These are phyloP conservation scores for Monarcha castaneiventris DNA, from an alignment of 2,113 vertebrate genomes.

Conservation along the genomic window DNA sequence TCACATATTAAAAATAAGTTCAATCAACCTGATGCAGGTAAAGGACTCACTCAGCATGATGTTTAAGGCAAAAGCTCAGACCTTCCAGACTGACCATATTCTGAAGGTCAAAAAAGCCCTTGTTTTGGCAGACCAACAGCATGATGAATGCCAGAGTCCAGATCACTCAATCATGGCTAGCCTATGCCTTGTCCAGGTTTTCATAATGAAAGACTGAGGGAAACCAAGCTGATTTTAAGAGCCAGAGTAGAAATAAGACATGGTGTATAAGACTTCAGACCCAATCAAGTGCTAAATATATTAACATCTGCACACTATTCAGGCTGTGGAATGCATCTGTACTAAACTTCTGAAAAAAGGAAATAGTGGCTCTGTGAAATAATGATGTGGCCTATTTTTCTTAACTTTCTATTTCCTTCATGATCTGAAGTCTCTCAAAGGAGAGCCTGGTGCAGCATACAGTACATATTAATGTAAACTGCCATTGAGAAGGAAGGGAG, in stretches of 20 bases:
- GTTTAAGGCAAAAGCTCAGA: not conserved
- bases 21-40: not conserved
- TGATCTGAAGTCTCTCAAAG: not conserved
- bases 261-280: not conserved
- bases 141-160: not conserved
- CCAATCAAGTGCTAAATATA: not conserved
- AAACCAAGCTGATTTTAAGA: not conserved
- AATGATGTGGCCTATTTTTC: too few species aligned
- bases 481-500: not conserved
- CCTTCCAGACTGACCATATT: rapidly evolving
- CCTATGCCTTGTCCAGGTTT: not conserved
- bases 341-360: not conserved
- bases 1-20: not conserved
- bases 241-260: not conserved
- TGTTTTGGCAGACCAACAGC: not conserved
- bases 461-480: not conserved
- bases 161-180: not conserved
- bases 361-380: too few species aligned
- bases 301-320: not conserved
- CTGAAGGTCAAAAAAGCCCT: not conserved
- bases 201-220: not conserved
- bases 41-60: not conserved
- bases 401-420: not conserved
- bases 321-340: not conserved
- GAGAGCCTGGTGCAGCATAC: not conserved